Conservation (phyloP, 2,888 invertebrate species). For the Schrankia costaestrigalis region DNA sequence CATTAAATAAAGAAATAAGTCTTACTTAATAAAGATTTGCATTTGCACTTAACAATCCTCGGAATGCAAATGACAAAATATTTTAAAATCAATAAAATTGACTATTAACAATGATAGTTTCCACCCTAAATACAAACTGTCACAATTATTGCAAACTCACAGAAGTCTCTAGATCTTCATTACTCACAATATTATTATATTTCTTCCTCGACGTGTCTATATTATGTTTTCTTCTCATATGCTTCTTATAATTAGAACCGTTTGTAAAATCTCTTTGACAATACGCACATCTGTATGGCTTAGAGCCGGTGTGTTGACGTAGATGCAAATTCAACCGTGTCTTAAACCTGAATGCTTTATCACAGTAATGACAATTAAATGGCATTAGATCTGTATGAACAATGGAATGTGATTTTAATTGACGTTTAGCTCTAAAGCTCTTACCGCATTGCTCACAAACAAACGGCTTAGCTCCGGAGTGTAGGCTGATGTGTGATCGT, state of each 20-base stretch:
- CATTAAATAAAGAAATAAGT: no score
- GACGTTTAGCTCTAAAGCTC: conserved; percentile 67
- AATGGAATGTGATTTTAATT: conserved; percentile 73
- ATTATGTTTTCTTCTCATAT: conserved; percentile 70
- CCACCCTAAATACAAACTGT: no score
- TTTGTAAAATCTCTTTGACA: conserved; percentile 72
- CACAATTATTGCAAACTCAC: not conserved
- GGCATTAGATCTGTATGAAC: conserved; percentile 73
- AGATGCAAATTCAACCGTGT: conserved; percentile 67
- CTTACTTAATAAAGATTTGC: no score
- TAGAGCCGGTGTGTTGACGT: conserved; percentile 72
- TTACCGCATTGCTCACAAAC: conserved; percentile 74
- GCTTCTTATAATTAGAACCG: conserved; percentile 73
- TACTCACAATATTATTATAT: conserved; percentile 20
- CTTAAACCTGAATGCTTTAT: conserved; percentile 70
- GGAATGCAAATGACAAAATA: no score
- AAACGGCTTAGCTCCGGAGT: conserved; percentile 66
- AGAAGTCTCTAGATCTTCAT: not conserved
- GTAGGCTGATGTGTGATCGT: conserved; percentile 63
- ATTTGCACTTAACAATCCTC: no score
- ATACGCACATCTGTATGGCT: conserved; percentile 64
- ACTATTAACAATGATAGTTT: no score
- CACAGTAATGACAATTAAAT: conserved; percentile 63
- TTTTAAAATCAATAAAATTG: no score
- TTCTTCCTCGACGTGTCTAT: conserved; percentile 64